Evolutionary conservation across 2,797 vertebrate species (phyloP).

Genomic region (Rhinella marina): DNA sequence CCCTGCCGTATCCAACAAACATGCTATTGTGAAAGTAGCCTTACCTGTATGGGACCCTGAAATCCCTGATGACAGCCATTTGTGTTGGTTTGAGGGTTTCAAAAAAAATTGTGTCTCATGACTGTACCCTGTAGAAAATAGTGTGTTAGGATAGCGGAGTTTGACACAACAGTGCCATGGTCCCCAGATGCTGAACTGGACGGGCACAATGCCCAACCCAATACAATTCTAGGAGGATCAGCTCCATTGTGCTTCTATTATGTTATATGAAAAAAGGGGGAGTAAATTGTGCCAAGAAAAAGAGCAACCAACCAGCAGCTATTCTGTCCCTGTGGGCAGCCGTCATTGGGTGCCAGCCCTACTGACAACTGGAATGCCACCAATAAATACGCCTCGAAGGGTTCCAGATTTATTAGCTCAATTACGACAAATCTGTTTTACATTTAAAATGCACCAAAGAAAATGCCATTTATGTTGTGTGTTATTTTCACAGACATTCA

Average conservation of each 20-base stretch:
- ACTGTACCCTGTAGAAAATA: background rate
- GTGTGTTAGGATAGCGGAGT: background rate
- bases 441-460: constrained; percentile 4
- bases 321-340: background rate
- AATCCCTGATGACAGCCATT: background rate
- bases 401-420: background rate
- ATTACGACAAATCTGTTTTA: background rate
- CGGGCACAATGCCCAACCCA: background rate
- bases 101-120: background rate
- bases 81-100: background rate
- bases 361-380: background rate
- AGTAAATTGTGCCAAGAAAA: background rate
- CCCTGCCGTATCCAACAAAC: too few species aligned
- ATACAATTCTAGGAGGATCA: background rate
- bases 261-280: background rate
- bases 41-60: too few species aligned
- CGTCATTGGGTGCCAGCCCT: background rate
- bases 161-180: background rate
- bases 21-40: too few species aligned
- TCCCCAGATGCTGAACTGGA: background rate
- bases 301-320: background rate
- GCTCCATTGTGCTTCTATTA: background rate
- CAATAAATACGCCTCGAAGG: background rate
- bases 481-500: background rate
- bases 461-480: background rate